phyloP scores from a whole-genome alignment of 1,140 invertebrate genomes.

The Euwallacea similis region DNA sequence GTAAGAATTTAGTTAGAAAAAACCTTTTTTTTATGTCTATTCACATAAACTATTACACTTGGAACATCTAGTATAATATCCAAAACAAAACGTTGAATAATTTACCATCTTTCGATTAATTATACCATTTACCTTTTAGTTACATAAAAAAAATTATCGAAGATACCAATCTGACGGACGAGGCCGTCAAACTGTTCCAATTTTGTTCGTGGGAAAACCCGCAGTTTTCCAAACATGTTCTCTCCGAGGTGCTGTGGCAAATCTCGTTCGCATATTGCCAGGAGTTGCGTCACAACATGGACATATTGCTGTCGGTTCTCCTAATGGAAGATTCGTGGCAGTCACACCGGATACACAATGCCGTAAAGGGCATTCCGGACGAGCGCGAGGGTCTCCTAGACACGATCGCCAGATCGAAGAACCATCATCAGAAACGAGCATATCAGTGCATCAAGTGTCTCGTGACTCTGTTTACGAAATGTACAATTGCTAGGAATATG shows the following conservation, averaged over 20 bases:
- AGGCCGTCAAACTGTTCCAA: slow-evolving; percentile 84
- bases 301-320: slow-evolving; percentile 84
- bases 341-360: slow-evolving; percentile 87
- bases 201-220: slow-evolving; percentile 97
- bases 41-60: too few relatives aligned
- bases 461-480: slow-evolving; percentile 86
- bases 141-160: slow-evolving; percentile 96
- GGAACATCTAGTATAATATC: too few relatives aligned
- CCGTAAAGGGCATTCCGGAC: slow-evolving; percentile 78
- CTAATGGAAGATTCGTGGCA: slow-evolving; percentile 96
- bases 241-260: slow-evolving; percentile 90
- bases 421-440: slow-evolving; percentile 93
- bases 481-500: slow-evolving; percentile 72
- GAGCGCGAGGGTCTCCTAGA: slow-evolving; percentile 92
- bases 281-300: slow-evolving; percentile 89
- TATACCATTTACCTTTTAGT: slow-evolving; percentile 54
- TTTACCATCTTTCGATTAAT: neutral
- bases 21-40: too few relatives aligned
- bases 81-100: too few relatives aligned
- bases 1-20: slow-evolving; percentile 53
- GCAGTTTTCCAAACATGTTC: slow-evolving; percentile 82
- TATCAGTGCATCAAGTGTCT: slow-evolving; percentile 97
- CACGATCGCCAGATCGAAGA: slow-evolving; percentile 88
- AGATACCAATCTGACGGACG: slow-evolving; percentile 88
- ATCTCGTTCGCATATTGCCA: slow-evolving; percentile 94